phyloP scores from a whole-genome alignment of 2,113 vertebrate genomes.

The Poecile atricapillus region DNA sequence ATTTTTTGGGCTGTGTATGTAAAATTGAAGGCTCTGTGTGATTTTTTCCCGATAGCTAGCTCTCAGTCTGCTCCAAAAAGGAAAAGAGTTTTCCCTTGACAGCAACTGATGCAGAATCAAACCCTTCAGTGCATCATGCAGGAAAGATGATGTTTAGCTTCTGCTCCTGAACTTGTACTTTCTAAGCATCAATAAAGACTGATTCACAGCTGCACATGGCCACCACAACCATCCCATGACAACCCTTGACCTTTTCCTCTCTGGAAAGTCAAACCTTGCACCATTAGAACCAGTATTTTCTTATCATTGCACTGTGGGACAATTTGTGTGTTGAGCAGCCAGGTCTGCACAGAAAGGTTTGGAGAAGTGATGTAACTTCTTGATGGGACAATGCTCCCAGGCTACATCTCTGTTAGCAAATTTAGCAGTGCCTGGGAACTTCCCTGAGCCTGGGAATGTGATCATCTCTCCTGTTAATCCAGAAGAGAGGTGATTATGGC shows the following conservation, averaged over 20 bases:
- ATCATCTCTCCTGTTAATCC: not conserved
- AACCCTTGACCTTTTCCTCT: not conserved
- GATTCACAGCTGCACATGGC: not conserved
- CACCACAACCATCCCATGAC: not conserved
- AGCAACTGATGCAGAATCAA: not conserved
- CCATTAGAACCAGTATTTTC: not conserved
- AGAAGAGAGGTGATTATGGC: not conserved
- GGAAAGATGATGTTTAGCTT: not conserved
- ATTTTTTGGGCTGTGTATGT: constrained; percentile 22
- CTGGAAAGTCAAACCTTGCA: not conserved
- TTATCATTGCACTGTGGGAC: not conserved
- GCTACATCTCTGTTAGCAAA: not conserved
- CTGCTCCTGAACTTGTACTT: not conserved
- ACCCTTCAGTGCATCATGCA: not conserved
- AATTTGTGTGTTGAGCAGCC: not conserved
- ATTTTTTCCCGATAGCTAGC: constrained; percentile 19
- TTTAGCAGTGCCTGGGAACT: not conserved
- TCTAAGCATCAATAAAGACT: not conserved
- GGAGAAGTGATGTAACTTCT: not conserved
- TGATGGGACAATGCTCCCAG: not conserved
- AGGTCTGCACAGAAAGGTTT: not conserved
- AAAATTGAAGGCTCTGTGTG: not conserved
- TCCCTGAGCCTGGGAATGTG: not conserved
- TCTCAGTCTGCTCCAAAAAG: not conserved
- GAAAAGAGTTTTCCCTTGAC: not conserved